Base-by-base conservation (phyloP, 2,113 vertebrate species). In the Engraulis encrasicolus region DNA sequence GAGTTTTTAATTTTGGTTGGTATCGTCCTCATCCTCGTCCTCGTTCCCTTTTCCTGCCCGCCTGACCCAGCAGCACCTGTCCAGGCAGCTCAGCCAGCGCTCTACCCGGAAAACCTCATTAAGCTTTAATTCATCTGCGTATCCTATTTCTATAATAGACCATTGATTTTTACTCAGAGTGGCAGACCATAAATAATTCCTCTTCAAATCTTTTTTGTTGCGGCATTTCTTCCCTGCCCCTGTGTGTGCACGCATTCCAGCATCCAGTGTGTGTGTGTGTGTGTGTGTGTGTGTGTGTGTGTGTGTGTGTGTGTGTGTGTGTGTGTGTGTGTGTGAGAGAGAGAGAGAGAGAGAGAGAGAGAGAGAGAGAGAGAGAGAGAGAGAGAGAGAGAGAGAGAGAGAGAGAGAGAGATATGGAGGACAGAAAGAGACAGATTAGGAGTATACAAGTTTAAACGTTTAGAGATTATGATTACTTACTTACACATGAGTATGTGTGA, bases 101-200 rank as follows among this genome's bases (percentile, higher is more conserved):
- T 88, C 86, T 89, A 82, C 88, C 93, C 88, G 91, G 92, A 95
- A 95, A 93, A 91, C 88, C 90, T 94, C 92, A 94, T 94, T 94
- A 94, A 93, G 89, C 93, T 95, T 95, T 93, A 94, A 94, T 94
- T 94, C 89, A 90, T 93, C 90, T 93, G 89, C 90, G 88, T 93
- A 93, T 94, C 93, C 93, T 92, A 92, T 95, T 94, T 94, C 92
- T 92, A 91, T 92, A 92, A 94, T 92, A 91, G 92, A 85, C 85
- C 90, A 94, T 95, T 93, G 93, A 95, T 93, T 94, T 93, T 94
- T 92, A 92, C 92, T 94, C 91, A 91, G 92, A 88, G 91, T 86
- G 80, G 86, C 91, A 89, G 87, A 91, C 86, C 90, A 94, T 91
- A 94, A 95, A 94, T 94, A 93, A 95, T 93, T 93, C 88, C 87